Evolutionary conservation across 2,888 invertebrate genomes (phyloP), one percentile per base, ranked within the genome.

Genomic region (Orthonychiurus folsomi): DNA sequence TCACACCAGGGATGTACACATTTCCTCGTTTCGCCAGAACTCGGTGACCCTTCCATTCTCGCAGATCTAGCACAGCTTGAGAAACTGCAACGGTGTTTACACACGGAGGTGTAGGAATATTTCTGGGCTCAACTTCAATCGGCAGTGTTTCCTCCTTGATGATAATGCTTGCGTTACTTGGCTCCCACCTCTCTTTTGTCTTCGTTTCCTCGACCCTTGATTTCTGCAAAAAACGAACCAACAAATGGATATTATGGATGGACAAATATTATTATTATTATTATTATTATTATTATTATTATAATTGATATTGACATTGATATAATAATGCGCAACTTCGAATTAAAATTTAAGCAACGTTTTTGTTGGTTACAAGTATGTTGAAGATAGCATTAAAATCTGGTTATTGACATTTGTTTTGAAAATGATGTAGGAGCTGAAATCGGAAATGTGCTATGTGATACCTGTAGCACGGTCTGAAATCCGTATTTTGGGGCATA

Each of bases 11-110:
- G 73, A 89, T 85, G 79, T 90, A 92, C 73, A 86, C 82, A 65
- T 85, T 85, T 69, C 87, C 85, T 75, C 86, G 85, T 76, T 89
- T 89, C 52, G 94, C 95, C 73, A 96, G 80, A 65, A 95, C 91
- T 73, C 94, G 12, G 77, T 93, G 93, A 75, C 91, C 89, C 73
- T 86, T 85, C 95, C 95, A 96, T 79, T 95, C 94, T 74, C 86
- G 87, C 73, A 95, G 82, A 80, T 95, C 92, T 69, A 95, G 57
- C 15, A 59, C 61, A 52, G 61, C 59, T 50, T 59, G 50, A 50
- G 23, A 37, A 18, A n/a, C 3, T 23, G 59, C 2, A 27, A 50
- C 26, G n/a, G 52, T 23, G 12, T n/a, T n/a, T 21, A 52, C 5
- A 9, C 52, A 9, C 9, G n/a, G 24, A 52, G 24, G 12, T 52